Conservation (phyloP, 2,113 vertebrate species). For the Corydoras maculifer region DNA sequence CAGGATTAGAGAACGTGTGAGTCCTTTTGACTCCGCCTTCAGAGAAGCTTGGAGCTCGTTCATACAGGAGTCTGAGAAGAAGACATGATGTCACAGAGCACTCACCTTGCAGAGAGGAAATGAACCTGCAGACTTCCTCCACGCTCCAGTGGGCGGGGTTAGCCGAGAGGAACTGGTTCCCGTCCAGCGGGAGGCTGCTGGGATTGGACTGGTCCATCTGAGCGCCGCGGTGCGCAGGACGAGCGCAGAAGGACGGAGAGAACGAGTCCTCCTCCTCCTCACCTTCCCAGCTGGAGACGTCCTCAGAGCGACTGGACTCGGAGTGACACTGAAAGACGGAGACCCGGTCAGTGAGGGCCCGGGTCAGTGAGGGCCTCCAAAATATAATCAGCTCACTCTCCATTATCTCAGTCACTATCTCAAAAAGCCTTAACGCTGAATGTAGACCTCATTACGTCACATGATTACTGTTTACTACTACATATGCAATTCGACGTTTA, state of each 20-base stretch:
- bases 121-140: constrained; percentile 92
- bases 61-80: no score
- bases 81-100: no score
- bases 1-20: neutral
- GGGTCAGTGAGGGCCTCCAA: no score
- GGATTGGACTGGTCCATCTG: constrained; percentile 54
- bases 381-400: no score
- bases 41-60: no score
- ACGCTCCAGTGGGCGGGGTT: constrained; percentile 90
- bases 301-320: constrained; percentile 91
- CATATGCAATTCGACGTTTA: no score
- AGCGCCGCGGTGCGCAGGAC: constrained; percentile 72
- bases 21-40: no score
- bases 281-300: constrained; percentile 88
- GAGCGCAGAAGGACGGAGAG: constrained; percentile 79
- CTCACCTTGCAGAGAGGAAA: constrained; percentile 89
- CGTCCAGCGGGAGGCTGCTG: constrained; percentile 74
- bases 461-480: no score
- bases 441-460: no score
- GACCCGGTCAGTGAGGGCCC: no score
- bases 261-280: constrained; percentile 69
- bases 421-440: no score
- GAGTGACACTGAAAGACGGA: constrained; percentile 72
- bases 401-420: no score
- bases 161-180: constrained; percentile 79